Base-by-base conservation (phyloP, 2,888 invertebrate genomes). In the Lutraria lutraria region DNA sequence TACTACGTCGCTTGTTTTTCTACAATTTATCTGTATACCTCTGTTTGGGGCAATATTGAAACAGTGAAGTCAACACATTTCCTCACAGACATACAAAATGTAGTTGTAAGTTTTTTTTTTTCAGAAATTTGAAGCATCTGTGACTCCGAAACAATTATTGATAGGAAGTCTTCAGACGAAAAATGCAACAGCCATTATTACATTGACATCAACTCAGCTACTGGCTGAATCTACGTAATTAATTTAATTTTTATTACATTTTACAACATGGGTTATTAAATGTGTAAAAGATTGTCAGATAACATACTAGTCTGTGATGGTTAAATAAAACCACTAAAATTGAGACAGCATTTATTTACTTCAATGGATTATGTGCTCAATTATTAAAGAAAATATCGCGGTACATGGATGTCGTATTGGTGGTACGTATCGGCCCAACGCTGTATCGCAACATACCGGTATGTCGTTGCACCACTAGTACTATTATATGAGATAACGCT, bases 51-150 rank as follows among this genome's bases (percentile, higher is more conserved):
- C 43, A 43, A 43, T 2, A 43, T 43, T n/a, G n/a, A 60, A 8
- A 25, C n/a, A 10, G 0, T 25, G 25, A 21, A 68, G 21, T 68
- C 12, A 3, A n/a, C 3, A 3, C 13, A 25, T 19, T 60, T 60
- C 60, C n/a, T 68, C 63, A 68, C 12, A 25, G 6, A 25, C 63
- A 25, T 10, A 12, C 63, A n/a, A 6, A 25, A n/a, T 25, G 6
- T 68, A 25, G 3, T n/a, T 25, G 13, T 68, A 6, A 63, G n/a
- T n/a, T 56, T 31, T 53, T 54, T 43, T 76, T 80, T 31, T 84
- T 25, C 83, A 88, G 88, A 84, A 88, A 25, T 88, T 88, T 72
- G 31, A 34, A 43, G 88, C 84, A 16, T 52, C 54, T n/a, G 80
- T 84, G 15, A 29, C 80, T 31, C 81, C 81, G 8, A 16, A 34